Conservation (phyloP, 2,113 vertebrate species). For the Crotalus viridis region DNA sequence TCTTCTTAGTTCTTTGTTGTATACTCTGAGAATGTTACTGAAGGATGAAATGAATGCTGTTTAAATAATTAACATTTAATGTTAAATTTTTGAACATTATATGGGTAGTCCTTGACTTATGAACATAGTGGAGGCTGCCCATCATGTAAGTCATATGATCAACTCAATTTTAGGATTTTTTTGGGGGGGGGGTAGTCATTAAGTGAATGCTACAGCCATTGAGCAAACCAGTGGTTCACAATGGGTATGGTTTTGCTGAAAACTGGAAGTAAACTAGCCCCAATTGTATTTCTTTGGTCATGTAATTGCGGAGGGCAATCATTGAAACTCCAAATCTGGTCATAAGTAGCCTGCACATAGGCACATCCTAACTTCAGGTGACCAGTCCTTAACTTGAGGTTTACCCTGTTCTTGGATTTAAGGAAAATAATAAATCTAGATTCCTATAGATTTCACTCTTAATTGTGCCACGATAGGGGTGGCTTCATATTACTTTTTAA, state of each 20-base stretch:
- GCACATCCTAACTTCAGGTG: neutral
- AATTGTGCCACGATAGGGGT: neutral
- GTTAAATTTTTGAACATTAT: neutral
- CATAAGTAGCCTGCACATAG: neutral
- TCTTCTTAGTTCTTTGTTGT: neutral
- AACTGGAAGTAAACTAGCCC: neutral
- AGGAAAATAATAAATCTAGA: neutral
- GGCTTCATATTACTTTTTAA: neutral
- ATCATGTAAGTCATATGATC: neutral
- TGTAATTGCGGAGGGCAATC: neutral
- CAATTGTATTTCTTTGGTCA: neutral
- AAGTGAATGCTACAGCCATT: neutral
- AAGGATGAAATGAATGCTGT: neutral
- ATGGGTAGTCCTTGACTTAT: neutral
- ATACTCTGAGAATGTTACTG: neutral
- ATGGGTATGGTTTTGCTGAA: neutral
- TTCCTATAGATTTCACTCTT: neutral
- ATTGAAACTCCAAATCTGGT: neutral
- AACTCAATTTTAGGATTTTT: neutral
- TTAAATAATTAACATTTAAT: neutral
- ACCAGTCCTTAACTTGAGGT: neutral
- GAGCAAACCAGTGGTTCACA: neutral
- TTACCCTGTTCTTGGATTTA: neutral
- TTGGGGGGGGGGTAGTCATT: neutral
- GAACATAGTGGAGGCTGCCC: neutral